Conservation (phyloP, 2,797 vertebrate species). For the Orestias chungarensis region DNA sequence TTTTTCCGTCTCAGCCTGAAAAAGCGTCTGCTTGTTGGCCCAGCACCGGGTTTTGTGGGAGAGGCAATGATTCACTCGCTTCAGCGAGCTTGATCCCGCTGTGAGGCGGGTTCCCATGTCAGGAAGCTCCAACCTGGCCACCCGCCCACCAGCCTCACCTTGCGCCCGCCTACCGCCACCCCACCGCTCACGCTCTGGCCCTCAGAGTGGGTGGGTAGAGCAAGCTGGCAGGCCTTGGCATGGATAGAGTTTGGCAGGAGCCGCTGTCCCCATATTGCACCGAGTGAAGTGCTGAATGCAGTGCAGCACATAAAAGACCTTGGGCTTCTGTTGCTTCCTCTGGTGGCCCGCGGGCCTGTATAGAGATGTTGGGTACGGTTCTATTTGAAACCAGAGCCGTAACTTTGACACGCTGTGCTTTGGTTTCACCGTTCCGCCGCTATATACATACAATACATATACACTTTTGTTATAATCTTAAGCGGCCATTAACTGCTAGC, state of each 20-base stretch:
- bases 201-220: slow-evolving; percentile 80
- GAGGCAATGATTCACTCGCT: slow-evolving; percentile 80
- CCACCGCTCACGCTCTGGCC: slow-evolving; percentile 78
- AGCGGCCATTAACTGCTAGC: slow-evolving; percentile 51
- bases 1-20: slow-evolving; percentile 47
- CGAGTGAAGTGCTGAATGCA: slow-evolving; percentile 75
- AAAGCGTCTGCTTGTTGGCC: slow-evolving; percentile 65
- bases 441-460: slow-evolving; percentile 10
- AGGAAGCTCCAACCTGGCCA: slow-evolving; percentile 82
- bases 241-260: slow-evolving; percentile 74
- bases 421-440: slow-evolving; percentile 37
- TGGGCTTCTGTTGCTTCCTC: slow-evolving; percentile 69
- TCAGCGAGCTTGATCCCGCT: slow-evolving; percentile 80
- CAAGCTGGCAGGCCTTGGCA: slow-evolving; percentile 77
- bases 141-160: slow-evolving; percentile 83
- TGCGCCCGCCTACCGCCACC: slow-evolving; percentile 76
- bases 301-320: slow-evolving; percentile 75
- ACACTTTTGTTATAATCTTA: slow-evolving; percentile 46
- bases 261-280: slow-evolving; percentile 75
- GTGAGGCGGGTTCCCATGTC: slow-evolving; percentile 79
- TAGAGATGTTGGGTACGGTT: slow-evolving; percentile 59
- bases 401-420: slow-evolving; percentile 52
- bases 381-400: slow-evolving; percentile 53
- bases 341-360: slow-evolving; percentile 67
- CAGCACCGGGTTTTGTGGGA: slow-evolving; percentile 70